Base-by-base conservation (phyloP, 2,113 vertebrate genomes). In the Pandion haliaetus region DNA sequence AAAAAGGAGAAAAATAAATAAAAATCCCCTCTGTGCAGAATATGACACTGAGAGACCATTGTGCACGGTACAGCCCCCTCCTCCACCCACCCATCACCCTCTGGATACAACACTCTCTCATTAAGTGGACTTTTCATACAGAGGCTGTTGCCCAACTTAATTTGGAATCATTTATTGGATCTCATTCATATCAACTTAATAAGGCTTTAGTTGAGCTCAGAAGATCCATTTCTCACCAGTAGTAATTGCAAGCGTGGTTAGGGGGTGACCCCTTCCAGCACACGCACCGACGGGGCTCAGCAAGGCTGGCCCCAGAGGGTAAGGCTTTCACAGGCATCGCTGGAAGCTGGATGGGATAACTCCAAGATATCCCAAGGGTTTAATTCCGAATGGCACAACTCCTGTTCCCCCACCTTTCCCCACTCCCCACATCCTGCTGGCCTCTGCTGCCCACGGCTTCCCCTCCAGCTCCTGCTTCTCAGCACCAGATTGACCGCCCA, bases 1-100 rank as follows among this genome's bases (percentile, higher is more conserved):
- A 81, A 74, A 93, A 94, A 89, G 58, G 44, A 93, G 86, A 90
- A 93, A 87, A 78, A 92, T 74, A 94, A 96, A 91, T 82, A 86
- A 83, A 91, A 95, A 71, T 72, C 76, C 55, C 32, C 38, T 96
- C 86, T 94, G 84, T 92, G 70, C 55, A 82, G 86, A 57, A 82
- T 76, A 86, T 82, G 93, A 85, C 88, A 94, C 87, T 87, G 70
- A 86, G 89, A 95, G 66, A 62, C 63, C 8, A 32, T 73, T 94
- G 96, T 96, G 91, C 74, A n/a, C 1, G 20, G 82, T 58, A 54
- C 85, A 66, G 73, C 40, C 86, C 84, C 69, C 61, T 95, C 90
- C 44, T 82, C 62, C 91, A 69, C 49, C 69, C 73, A 76, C 59
- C 58, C 77, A 6, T 72, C 80, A 45, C 62, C 77, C 91, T 67